A percentile compares a stretch with the other conserved stretches of the same genome.
phyloP scores from a whole-genome alignment of 2,888 invertebrate species.

The Seira sanloemensis region DNA sequence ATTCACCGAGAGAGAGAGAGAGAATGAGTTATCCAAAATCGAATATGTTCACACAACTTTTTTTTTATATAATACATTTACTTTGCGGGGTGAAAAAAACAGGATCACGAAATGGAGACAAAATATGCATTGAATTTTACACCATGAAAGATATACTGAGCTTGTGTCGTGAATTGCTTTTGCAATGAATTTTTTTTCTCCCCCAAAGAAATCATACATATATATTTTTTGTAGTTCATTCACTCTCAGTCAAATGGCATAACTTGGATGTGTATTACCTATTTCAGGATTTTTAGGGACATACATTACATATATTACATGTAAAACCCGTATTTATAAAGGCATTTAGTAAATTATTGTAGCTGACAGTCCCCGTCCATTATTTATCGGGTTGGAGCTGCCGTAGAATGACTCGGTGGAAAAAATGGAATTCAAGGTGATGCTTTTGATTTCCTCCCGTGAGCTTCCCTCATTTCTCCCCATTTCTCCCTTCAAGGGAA shows the following conservation, averaged over 20 bases:
- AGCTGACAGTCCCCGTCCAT: slow-evolving; percentile 50
- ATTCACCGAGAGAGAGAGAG: neutral
- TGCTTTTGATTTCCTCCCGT: slow-evolving; percentile 5
- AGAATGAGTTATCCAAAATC: neutral
- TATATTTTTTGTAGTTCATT: slow-evolving; percentile 2
- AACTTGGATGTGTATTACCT: neutral
- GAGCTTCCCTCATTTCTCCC: slow-evolving; percentile 6
- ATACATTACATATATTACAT: neutral
- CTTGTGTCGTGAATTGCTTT: neutral
- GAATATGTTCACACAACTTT: neutral
- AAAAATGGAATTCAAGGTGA: slow-evolving; percentile 6
- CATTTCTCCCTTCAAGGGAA: slow-evolving; percentile 1
- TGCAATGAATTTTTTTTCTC: neutral
- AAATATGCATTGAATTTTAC: neutral
- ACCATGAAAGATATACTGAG: neutral
- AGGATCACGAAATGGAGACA: neutral
- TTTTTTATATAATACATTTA: neutral
- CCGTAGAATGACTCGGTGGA: slow-evolving; percentile 31
- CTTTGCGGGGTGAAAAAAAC: neutral
- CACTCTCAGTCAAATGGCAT: neutral
- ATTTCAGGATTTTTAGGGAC: neutral
- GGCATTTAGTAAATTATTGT: slow-evolving; percentile 57
- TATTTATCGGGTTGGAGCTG: slow-evolving; percentile 45
- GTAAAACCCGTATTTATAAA: neutral
- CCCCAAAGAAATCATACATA: too few species aligned